Percentiles rank a stretch among this genome's conserved stretches.
Conservation (phyloP, 2,113 vertebrate species). For the Phodopus roborovskii region DNA sequence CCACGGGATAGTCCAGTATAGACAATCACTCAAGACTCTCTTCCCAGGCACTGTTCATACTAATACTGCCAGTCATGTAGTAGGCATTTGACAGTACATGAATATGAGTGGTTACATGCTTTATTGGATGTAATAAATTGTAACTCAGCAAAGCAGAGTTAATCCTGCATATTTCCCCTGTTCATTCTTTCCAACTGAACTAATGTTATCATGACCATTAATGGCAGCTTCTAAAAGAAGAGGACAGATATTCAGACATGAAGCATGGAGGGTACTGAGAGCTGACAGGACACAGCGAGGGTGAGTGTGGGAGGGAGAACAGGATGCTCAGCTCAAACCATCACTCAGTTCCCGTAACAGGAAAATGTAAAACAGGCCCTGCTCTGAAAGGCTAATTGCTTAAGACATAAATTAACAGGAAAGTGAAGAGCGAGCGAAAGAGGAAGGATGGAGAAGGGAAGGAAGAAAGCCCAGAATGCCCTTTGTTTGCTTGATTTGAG, state of each 20-base stretch:
- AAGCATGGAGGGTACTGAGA: neutral
- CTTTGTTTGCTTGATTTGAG: neutral
- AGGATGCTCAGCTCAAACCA: neutral
- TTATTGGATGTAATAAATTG: neutral
- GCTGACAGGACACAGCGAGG: neutral
- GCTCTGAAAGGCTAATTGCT: neutral
- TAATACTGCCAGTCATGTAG: neutral
- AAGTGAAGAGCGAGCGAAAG: neutral
- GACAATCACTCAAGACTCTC: neutral
- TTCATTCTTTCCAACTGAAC: constrained; percentile 26
- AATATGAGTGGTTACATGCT: neutral
- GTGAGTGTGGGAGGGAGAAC: neutral
- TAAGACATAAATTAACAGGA: neutral
- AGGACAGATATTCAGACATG: neutral
- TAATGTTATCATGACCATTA: neutral
- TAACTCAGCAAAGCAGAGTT: neutral
- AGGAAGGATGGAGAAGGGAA: neutral
- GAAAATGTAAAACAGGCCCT: neutral
- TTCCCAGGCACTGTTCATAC: neutral
- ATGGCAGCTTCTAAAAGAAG: neutral
- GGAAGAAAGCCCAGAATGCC: neutral
- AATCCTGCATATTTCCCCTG: neutral
- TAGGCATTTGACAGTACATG: neutral
- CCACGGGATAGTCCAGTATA: neutral
- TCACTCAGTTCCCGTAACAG: neutral